Percentiles rank a stretch among this genome's conserved stretches.
phyloP scores from a whole-genome alignment of 2,888 invertebrate species.

The Bedellia somnulentella region DNA sequence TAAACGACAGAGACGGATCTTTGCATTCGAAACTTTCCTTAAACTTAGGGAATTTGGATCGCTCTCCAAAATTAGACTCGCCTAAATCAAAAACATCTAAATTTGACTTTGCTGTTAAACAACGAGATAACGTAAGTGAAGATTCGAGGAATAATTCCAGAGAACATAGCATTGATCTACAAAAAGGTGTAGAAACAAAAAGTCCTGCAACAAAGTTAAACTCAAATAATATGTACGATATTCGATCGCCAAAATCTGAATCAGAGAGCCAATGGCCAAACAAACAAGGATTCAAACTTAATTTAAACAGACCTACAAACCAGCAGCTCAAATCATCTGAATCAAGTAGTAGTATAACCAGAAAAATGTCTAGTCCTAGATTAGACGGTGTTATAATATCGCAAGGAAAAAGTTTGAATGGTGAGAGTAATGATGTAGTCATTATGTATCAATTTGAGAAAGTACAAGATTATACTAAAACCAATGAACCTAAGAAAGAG shows the following conservation, averaged over 20 bases:
- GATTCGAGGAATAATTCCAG: slow-evolving; percentile 17
- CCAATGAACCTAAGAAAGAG: slow-evolving; percentile 36
- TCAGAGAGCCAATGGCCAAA: no score
- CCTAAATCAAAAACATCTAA: slow-evolving; percentile 46
- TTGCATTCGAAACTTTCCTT: no score
- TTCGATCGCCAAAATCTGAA: slow-evolving; percentile 31
- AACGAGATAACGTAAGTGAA: slow-evolving; percentile 20
- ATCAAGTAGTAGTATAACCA: slow-evolving; percentile 29
- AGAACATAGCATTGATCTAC: slow-evolving; percentile 15
- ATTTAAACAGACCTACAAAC: slow-evolving; percentile 31
- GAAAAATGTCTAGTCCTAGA: slow-evolving; percentile 34
- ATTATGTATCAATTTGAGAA: slow-evolving; percentile 46
- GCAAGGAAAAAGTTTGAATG: slow-evolving; percentile 32
- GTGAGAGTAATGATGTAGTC: slow-evolving; percentile 39
- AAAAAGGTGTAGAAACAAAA: slow-evolving; percentile 20
- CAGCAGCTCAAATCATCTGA: slow-evolving; percentile 27
- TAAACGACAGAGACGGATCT: no score
- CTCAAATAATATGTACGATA: slow-evolving; percentile 26
- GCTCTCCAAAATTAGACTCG: slow-evolving; percentile 8
- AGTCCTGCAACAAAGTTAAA: slow-evolving; percentile 28
- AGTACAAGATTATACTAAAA: slow-evolving; percentile 31
- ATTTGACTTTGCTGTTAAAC: slow-evolving; percentile 28
- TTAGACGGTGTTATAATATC: slow-evolving; percentile 46
- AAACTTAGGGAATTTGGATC: no score
- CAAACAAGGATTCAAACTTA: no score